Evolutionary conservation across 2,113 vertebrate genomes (phyloP), one percentile per base, ranked within the genome.

Genomic region (Leiothrix lutea): DNA sequence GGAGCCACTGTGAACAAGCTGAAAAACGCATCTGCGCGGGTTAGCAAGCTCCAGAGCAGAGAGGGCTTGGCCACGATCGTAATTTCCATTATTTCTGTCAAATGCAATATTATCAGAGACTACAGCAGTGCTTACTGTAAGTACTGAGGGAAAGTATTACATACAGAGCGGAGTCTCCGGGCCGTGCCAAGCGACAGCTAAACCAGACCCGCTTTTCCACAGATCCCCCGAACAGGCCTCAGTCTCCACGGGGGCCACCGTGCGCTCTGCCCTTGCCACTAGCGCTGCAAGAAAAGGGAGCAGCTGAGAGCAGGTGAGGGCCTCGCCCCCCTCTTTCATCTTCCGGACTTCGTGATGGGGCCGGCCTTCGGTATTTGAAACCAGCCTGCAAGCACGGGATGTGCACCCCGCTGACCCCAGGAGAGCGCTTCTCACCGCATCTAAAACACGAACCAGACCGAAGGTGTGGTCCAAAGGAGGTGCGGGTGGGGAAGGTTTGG

Each of bases 11-110:
- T 62, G 69, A 94, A 72, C 72, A 40, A 90, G 91, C 75, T 86
- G 91, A 58, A 92, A 96, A 93, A 89, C 3, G 67, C 61, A 73
- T 91, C 95, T 82, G 80, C 47, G 85, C 78, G 70, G 78, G 89
- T 90, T 96, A 92, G 86, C 62, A 60, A 92, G 84, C 78, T 66
- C 48, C 45, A 72, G 57, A 25, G 56, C 75, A 64, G 44, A 45
- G 29, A 92, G 58, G 45, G 40, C 94, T 94, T 97, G 96, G 86
- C 91, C 87, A 87, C 9, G 60, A 93, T 83, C 87, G 53, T 87
- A 69, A 93, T 94, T 96, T 95, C 94, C 90, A 78, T 56, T 67
- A 90, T 92, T 96, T 92, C 96, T 97, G 94, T 95, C 95, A 96
- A 96, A 96, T 80, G 69, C 50, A 84, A 48, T 90, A 35, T 61